Evolutionary conservation across 1,140 invertebrate species (phyloP), one percentile per base, ranked within the genome.

Genomic region (Ctenoplectra terminalis): DNA sequence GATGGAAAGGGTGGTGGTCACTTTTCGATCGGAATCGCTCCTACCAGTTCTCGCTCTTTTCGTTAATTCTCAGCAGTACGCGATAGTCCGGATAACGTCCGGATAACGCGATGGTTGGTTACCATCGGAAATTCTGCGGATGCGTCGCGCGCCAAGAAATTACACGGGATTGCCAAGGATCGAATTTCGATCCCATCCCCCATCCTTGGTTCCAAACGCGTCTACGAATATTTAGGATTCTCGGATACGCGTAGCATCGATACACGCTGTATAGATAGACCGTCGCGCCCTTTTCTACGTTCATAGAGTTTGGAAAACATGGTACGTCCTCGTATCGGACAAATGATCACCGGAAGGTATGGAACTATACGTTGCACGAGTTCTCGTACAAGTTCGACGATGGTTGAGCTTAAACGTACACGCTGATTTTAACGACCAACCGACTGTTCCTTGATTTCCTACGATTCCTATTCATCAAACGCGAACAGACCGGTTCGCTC

Each of bases 391-490:
- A 77, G 58, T 81, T 75, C n/a, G 52, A 46, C 56, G 40, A 40
- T 40, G 4, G 40, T 40, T 9, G 40, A 40, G 40, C 73, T 87
- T 81, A 84, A 89, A 86, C 87, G 82, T 85, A 85, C 87, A 88
- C 87, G 84, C 76, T 81, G 86, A 86, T 85, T 83, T 82, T 84
- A 82, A 80, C 73, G 83, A 87, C 80, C 85, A 83, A 85, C 79
- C 84, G 74, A 61, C 69, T 74, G 75, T 84, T 56, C 75, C 82
- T 87, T 86, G 89, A 90, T 91, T 89, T 77, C 63, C 81, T 1
- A 83, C 88, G 82, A 91, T 91, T 92, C 80, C 83, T 87, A 89
- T 90, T 91, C 87, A 87, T 82, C 67, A 78, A 60, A 85, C 40
- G 40, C 40, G 40, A n/a, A n/a, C n/a, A n/a, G n/a, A n/a, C n/a